These are phyloP conservation scores for Tinea semifulvella DNA, from an alignment of 2,888 invertebrate genomes.

Conservation along the genomic window DNA sequence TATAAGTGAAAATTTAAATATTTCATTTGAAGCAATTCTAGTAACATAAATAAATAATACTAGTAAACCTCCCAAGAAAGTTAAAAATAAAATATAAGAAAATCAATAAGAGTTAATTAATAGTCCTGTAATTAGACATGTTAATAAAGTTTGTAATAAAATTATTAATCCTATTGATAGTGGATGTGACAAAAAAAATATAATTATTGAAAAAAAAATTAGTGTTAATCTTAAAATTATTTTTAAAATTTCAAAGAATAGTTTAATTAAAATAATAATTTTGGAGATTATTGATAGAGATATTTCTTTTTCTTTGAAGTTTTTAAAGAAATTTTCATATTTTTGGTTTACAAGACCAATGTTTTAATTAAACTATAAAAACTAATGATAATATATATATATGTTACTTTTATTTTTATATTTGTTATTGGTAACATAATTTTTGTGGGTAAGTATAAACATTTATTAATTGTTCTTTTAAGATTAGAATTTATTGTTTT, in stretches of 20 bases:
- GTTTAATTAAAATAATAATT: constrained; percentile 76
- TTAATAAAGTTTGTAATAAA: constrained; percentile 59
- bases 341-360: constrained; percentile 75
- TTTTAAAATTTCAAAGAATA: constrained; percentile 63
- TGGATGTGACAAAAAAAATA: constrained; percentile 50
- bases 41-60: constrained; percentile 73
- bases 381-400: constrained; percentile 58
- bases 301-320: constrained; percentile 65
- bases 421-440: constrained; percentile 57
- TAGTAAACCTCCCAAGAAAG: constrained; percentile 71
- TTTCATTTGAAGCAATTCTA: constrained; percentile 69
- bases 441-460: constrained; percentile 65
- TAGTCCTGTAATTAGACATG: constrained; percentile 51
- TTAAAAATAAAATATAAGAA: constrained; percentile 69
- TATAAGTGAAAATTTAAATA: constrained; percentile 48
- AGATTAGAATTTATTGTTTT: constrained; percentile 70
- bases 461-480: constrained; percentile 68
- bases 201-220: constrained; percentile 34
- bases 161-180: constrained; percentile 63
- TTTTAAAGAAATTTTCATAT: constrained; percentile 66
- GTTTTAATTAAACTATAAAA: constrained; percentile 74
- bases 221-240: constrained; percentile 42
- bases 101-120: constrained; percentile 64
- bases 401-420: constrained; percentile 49
- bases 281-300: constrained; percentile 73